Evolutionary conservation across 2,797 vertebrate species (phyloP).

Genomic region (Darevskia mixta): DNA sequence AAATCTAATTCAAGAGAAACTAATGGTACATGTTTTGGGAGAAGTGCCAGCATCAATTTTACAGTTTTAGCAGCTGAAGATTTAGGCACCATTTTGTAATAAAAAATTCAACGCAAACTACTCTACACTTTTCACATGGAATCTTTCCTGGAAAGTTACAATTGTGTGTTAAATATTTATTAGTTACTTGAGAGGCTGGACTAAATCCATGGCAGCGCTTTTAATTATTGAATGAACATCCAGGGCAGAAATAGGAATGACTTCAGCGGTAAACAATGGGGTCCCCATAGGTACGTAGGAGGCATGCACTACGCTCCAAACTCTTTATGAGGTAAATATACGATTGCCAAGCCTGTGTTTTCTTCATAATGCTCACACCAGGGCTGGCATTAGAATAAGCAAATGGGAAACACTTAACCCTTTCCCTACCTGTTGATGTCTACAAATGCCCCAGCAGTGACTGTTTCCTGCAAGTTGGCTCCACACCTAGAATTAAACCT

Average conservation of each 20-base stretch:
- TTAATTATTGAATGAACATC: constrained; percentile 46
- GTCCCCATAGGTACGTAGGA: no score
- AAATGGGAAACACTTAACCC: background rate
- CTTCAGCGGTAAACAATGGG: background rate
- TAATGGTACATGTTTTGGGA: constrained; percentile 7
- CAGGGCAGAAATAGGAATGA: constrained; percentile 5
- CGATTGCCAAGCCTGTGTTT: background rate
- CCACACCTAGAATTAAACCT: background rate
- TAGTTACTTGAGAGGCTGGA: constrained; percentile 46
- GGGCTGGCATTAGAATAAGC: background rate
- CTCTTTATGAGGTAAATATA: background rate
- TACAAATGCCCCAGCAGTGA: background rate
- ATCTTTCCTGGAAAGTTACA: constrained; percentile 58
- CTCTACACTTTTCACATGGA: constrained; percentile 42
- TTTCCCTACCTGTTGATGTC: background rate
- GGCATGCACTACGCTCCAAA: no score
- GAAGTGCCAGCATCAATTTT: constrained; percentile 14
- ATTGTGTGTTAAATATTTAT: constrained; percentile 48
- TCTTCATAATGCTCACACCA: background rate
- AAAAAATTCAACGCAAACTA: constrained; percentile 50
- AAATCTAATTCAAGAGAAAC: background rate
- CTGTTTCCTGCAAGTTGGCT: background rate
- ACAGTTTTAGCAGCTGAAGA: constrained; percentile 2
- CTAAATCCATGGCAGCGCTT: constrained; percentile 27
- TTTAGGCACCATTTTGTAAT: constrained; percentile 45